Evolutionary conservation across 1,140 invertebrate species (phyloP), one percentile per base, ranked within the genome.

Genomic region (Pogonognathellus flavescens): DNA sequence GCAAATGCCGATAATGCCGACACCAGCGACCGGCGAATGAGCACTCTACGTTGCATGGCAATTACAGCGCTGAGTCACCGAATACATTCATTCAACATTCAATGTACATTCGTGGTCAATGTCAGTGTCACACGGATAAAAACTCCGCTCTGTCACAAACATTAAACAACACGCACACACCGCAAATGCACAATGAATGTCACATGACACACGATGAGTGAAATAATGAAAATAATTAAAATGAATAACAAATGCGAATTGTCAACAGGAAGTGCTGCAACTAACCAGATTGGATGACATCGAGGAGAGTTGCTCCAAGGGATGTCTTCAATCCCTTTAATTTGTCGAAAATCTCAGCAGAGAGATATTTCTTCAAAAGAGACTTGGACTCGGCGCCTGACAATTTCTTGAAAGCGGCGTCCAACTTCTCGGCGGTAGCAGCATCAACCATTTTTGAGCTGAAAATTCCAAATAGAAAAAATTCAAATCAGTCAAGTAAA

Each of bases 281-380:
- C 89, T 90, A 89, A 94, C 95, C 95, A 88, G 96, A 98, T 91
- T 98, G 97, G 90, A 98, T 96, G 88, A 95, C 95, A 92, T 98
- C 97, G 88, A 97, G 92, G 66, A 98, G 93, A 80, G 95, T 96
- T 80, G 96, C 97, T 83, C 95, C 96, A 90, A 97, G 96, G 85
- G 94, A 94, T n/a, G 97, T 98, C 91, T 97, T 97, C 93, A 95
- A 95, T 89, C 93, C 95, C 92, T 98, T 97, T 49, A 97, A 93
- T 87, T 94, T 94, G 89, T 98, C 96, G 90, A 98, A 97, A 20
- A 98, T 91, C 90, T 97, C 84, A 50, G 86, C 50, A 31, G 84
- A 83, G 84, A 87, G 82, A 57, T 87, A 87, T 91, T 98, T 99
- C 93, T 98, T 98, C 92, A 98, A 92, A 90, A 98, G 93, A 70